Percentiles rank a stretch among this genome's conserved stretches.
Conservation (phyloP, 1,140 invertebrate genomes). For the Drosophila equinoxialis region DNA sequence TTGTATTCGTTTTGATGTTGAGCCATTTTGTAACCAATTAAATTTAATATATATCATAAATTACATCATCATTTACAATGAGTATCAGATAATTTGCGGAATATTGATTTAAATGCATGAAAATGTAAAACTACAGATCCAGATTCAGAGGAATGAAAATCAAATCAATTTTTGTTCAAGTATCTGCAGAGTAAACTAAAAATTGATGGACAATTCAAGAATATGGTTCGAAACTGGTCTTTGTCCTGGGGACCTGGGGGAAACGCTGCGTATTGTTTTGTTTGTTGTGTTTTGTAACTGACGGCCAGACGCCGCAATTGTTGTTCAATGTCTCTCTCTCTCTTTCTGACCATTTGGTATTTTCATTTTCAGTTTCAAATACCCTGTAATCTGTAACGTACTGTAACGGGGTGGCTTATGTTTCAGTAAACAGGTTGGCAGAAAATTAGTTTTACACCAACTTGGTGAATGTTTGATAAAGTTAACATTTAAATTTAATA, state of each 20-base stretch:
- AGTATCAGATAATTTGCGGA: slow-evolving; percentile 31
- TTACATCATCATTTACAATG: slow-evolving; percentile 71
- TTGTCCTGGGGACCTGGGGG: neutral
- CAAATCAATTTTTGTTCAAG: slow-evolving; percentile 54
- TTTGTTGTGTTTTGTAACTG: slow-evolving; percentile 54
- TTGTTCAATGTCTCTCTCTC: slow-evolving; percentile 37
- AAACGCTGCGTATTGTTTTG: neutral
- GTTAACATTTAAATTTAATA: too few species aligned
- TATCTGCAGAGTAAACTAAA: slow-evolving; percentile 62
- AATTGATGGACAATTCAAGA: slow-evolving; percentile 77
- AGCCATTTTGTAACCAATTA: slow-evolving; percentile 23
- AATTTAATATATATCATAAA: slow-evolving; percentile 75
- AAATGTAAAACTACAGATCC: slow-evolving; percentile 15
- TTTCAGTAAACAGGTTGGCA: slow-evolving; percentile 10
- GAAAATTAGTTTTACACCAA: too few species aligned
- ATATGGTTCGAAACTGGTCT: slow-evolving; percentile 17
- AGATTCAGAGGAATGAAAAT: slow-evolving; percentile 38
- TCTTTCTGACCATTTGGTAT: slow-evolving; percentile 31
- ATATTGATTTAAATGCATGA: slow-evolving; percentile 31
- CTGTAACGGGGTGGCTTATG: neutral
- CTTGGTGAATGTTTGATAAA: too few species aligned
- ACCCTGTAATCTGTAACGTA: neutral
- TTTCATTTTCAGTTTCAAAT: slow-evolving; percentile 34
- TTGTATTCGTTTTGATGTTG: slow-evolving; percentile 25
- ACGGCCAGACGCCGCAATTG: slow-evolving; percentile 67